Evolutionary conservation across 2,113 vertebrate genomes (phyloP).

Genomic region (Gracilinanus agilis): DNA sequence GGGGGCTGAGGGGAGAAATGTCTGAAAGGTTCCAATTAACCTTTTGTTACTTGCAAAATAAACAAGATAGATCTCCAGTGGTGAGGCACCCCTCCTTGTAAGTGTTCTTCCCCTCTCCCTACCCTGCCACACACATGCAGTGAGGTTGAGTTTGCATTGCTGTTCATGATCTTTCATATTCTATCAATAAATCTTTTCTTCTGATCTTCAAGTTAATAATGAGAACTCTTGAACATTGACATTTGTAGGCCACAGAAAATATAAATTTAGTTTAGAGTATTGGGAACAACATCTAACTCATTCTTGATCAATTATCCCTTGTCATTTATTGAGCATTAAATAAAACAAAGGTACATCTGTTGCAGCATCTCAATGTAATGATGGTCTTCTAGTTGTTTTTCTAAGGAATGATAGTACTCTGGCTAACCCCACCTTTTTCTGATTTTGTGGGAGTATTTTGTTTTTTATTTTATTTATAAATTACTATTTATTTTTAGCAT

Average conservation of each 20-base stretch:
- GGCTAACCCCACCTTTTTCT: background rate
- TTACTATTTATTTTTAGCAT: conserved; percentile 79
- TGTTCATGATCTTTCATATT: background rate
- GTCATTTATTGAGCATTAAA: conserved; percentile 1
- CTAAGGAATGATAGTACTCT: background rate
- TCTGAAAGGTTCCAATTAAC: conserved; percentile 9
- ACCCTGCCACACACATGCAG: background rate
- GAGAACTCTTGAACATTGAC: conserved; percentile 27
- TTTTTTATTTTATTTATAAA: background rate
- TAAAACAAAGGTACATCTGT: background rate
- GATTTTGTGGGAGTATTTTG: background rate
- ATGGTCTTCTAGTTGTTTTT: background rate
- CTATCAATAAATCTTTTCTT: background rate
- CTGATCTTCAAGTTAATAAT: conserved; percentile 11
- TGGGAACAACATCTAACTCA: conserved; percentile 26
- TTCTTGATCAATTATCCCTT: background rate
- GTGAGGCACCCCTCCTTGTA: background rate
- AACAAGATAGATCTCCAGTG: background rate
- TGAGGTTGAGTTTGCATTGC: background rate
- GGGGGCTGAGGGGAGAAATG: background rate
- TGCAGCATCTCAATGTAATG: background rate
- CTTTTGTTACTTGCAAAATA: background rate
- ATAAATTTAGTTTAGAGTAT: background rate
- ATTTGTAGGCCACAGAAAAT: conserved; percentile 44
- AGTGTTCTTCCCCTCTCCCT: background rate